Evolutionary conservation across 2,888 invertebrate genomes (phyloP), one percentile per base, ranked within the genome.

Genomic region (Eupithecia insigniata): DNA sequence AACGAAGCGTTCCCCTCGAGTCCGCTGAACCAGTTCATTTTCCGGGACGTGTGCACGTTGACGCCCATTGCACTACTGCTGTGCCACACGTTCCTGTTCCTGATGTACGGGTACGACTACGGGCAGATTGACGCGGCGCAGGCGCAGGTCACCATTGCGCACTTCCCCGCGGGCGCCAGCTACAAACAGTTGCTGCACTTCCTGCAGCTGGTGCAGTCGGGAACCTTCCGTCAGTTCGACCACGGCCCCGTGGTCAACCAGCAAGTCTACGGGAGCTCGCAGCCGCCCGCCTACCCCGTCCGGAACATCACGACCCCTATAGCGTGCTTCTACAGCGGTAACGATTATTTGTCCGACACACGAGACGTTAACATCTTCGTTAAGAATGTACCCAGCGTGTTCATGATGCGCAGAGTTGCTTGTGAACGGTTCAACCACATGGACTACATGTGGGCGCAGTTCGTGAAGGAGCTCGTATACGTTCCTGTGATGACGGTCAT

Each of bases 91-190:
- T 39, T 76, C 14, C n/a, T 80, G 55, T 83, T 79, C 39, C n/a
- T 66, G 14, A 22, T 80, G 1, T 75, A 71, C 66, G 85, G 86
- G 36, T 83, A 81, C 26, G 79, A 84, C 75, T 80, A 76, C 60
- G 77, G 66, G 58, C 82, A 84, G 66, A 7, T 83, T 0, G 79
- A 83, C 68, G 60, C 66, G 14, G 62, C 74, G 6, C 79, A 79
- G 12, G 58, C 80, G 8, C 78, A 79, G 0, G 70, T 79, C 0
- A 69, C 82, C 22, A 68, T 79, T 32, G 74, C 80, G 1, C 82
- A 86, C 68, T 28, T 77, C 22, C 83, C 83, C 2, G 90, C 93
- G 14, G 95, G 95, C 0, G 85, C 91, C 0, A 93, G 95, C 1
- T 82, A 86, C 0, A 87, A 90, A 76, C 93, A 94, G 74, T 74